Evolutionary conservation across 2,113 vertebrate species (phyloP).

Genomic region (Platichthys stellatus): DNA sequence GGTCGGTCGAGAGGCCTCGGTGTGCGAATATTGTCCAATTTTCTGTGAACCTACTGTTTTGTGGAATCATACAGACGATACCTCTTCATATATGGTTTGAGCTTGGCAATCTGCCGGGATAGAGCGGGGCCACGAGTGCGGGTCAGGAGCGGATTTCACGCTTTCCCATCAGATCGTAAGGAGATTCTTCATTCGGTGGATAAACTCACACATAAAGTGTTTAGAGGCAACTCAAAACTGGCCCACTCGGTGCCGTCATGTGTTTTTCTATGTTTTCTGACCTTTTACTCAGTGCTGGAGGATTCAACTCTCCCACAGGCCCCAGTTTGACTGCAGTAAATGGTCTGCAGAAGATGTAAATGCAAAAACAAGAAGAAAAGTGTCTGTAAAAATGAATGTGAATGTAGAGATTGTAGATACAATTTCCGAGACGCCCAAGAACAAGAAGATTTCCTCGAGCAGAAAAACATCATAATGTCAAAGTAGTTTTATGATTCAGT

Average conservation of each 20-base stretch:
- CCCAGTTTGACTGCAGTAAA: background rate
- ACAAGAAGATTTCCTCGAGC: too few species aligned
- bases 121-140: background rate
- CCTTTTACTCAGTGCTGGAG: background rate
- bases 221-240: background rate
- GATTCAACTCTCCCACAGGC: background rate
- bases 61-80: background rate
- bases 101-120: slow-evolving; percentile 12
- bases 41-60: background rate
- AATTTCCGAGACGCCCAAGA: too few species aligned
- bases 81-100: background rate
- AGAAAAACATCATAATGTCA: too few species aligned
- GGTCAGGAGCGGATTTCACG: slow-evolving; percentile 34
- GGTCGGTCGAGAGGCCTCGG: slow-evolving; percentile 42
- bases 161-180: slow-evolving; percentile 15
- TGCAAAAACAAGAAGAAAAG: background rate
- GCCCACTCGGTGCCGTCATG: background rate
- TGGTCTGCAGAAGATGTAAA: background rate
- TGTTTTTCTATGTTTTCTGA: background rate
- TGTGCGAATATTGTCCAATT: slow-evolving; percentile 48
- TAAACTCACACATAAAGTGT: slow-evolving; percentile 23
- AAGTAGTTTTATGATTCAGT: too few species aligned
- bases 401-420: too few species aligned
- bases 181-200: background rate
- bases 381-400: background rate